These are phyloP conservation scores for Engraulis encrasicolus DNA, from an alignment of 2,113 vertebrate genomes.

Conservation along the genomic window DNA sequence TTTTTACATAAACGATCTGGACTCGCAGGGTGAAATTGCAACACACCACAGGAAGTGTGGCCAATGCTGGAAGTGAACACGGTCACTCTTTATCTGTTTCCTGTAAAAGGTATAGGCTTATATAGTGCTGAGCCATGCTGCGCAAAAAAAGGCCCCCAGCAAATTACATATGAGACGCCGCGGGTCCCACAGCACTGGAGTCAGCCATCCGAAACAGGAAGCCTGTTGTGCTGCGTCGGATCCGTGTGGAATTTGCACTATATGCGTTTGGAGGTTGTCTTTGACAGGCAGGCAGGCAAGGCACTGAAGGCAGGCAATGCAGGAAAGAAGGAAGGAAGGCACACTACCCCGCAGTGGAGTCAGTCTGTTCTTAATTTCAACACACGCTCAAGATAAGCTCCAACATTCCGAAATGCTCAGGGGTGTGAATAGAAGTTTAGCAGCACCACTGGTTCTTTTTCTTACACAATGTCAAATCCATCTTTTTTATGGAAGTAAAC, in stretches of 20 bases:
- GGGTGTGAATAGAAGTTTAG: not conserved
- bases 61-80: no score
- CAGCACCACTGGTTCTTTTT: no score
- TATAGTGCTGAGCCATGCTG: not conserved
- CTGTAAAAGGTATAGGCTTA: not conserved
- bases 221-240: not conserved
- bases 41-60: not conserved
- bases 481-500: no score
- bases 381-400: not conserved
- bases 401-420: not conserved
- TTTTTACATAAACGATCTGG: no score
- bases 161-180: not conserved
- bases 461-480: no score
- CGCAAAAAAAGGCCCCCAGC: not conserved
- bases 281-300: constrained; percentile 7
- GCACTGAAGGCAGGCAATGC: no score
- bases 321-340: not conserved
- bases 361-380: not conserved
- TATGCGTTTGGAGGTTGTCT: not conserved
- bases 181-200: constrained; percentile 6
- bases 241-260: not conserved
- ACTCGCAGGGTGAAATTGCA: no score
- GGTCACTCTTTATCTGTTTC: no score
- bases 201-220: not conserved
- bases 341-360: not conserved